Conservation (phyloP, 2,888 invertebrate genomes). For the Crioceris asparagi region DNA sequence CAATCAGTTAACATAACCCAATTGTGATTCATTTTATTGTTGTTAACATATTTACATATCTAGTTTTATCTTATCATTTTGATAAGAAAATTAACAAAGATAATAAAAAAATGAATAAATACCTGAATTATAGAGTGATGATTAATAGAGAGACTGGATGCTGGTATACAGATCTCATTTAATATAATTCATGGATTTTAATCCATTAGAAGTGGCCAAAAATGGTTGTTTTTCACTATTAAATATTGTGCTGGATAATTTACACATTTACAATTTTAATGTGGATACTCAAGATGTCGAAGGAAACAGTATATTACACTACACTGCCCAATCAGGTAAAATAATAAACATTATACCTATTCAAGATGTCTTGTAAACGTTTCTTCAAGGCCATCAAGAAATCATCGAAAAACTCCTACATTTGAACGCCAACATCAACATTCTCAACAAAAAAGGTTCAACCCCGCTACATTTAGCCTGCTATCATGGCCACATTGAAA, state of each 20-base stretch:
- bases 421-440: slow-evolving; percentile 17
- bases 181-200: slow-evolving; percentile 23
- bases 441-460: slow-evolving; percentile 17
- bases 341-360: too few relatives aligned
- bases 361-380: neutral
- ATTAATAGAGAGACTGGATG: too few relatives aligned
- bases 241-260: slow-evolving; percentile 21
- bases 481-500: slow-evolving; percentile 13
- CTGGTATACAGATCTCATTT: too few relatives aligned
- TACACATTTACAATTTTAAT: slow-evolving; percentile 20
- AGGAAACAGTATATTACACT: slow-evolving; percentile 22
- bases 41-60: too few relatives aligned
- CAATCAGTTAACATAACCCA: too few relatives aligned
- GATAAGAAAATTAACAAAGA: too few relatives aligned
- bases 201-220: slow-evolving; percentile 19
- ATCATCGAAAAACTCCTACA: slow-evolving; percentile 16
- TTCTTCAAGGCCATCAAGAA: slow-evolving; percentile 17
- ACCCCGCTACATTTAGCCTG: slow-evolving; percentile 22
- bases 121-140: too few relatives aligned
- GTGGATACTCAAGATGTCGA: slow-evolving; percentile 19
- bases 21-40: too few relatives aligned
- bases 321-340: slow-evolving; percentile 20
- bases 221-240: slow-evolving; percentile 20
- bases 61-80: too few relatives aligned
- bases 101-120: too few relatives aligned